Evolutionary conservation across 2,797 vertebrate genomes (phyloP), one percentile per base, ranked within the genome.

Genomic region (Apogon hyalosoma): DNA sequence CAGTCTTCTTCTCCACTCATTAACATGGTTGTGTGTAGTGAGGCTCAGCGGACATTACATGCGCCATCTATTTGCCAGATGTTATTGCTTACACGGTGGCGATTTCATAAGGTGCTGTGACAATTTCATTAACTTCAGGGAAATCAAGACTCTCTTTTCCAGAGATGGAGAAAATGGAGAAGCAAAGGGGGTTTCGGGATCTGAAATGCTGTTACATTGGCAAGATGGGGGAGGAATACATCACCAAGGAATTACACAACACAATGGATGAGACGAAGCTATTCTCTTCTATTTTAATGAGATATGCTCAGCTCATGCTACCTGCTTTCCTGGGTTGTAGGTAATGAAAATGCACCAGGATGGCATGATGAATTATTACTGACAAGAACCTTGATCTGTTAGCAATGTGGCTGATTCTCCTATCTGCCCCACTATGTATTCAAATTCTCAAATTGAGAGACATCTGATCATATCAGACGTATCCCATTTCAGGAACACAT

Each of bases 21-120:
- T 83, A 82, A 81, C 77, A 58, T 77, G 88, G 88, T 84, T 69
- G 84, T 87, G 47, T 69, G 77, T 84, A 36, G 66, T 53, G 80
- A 85, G 83, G 93, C 94, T 92, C 82, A 62, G 80, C 82, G 8
- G 73, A 90, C 86, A 90, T 95, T 94, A 93, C 86, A 91, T 80
- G 93, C 92, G 39, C 70, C 79, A 89, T 72, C 88, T 89, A 82
- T 89, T 94, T 81, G 88, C 92, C 95, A 93, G 93, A 95, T 93
- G 94, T 91, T 94, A 82, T 87, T 92, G 76, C 92, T 94, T 90
- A 89, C 83, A 58, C 69, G 69, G 80, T 80, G 83, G 80, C 65
- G 87, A 90, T 92, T 95, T 94, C 91, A 87, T 90, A 92, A 94
- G 90, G 91, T 83, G 71, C 80, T 75, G 87, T 92, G 92, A 93